These are phyloP conservation scores for Calosoma granatense DNA, from an alignment of 1,140 invertebrate species.

Conservation along the genomic window DNA sequence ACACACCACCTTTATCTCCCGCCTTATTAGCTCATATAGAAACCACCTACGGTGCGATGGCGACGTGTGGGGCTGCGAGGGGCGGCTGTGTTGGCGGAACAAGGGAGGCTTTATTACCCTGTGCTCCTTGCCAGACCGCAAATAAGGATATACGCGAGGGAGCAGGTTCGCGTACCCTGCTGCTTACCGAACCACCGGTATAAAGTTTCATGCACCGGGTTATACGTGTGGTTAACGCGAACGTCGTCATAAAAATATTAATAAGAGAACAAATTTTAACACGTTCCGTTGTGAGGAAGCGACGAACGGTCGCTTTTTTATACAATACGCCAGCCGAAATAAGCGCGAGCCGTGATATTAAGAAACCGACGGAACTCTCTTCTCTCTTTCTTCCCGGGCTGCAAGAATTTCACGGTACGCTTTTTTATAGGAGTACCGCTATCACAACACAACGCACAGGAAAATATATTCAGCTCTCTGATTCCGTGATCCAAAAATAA, in stretches of 20 bases:
- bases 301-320: too few relatives aligned
- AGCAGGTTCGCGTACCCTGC: background rate
- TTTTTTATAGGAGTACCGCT: too few relatives aligned
- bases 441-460: too few relatives aligned
- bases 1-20: background rate
- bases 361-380: too few relatives aligned
- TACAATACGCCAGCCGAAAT: too few relatives aligned
- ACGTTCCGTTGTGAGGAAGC: background rate
- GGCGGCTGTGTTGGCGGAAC: background rate
- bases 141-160: slow-evolving; percentile 8
- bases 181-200: background rate
- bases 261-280: slow-evolving; percentile 8
- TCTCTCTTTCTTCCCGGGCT: too few relatives aligned
- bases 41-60: background rate
- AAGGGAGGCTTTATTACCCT: slow-evolving; percentile 3
- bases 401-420: too few relatives aligned
- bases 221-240: background rate
- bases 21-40: slow-evolving; percentile 5
- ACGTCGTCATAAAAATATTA: slow-evolving; percentile 2
- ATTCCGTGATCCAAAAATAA: too few relatives aligned
- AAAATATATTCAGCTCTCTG: too few relatives aligned
- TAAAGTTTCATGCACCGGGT: background rate
- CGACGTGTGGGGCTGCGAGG: too few relatives aligned
- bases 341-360: too few relatives aligned
- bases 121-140: background rate